phyloP scores from a whole-genome alignment of 2,113 vertebrate species.

The Ctenomys sociabilis region DNA sequence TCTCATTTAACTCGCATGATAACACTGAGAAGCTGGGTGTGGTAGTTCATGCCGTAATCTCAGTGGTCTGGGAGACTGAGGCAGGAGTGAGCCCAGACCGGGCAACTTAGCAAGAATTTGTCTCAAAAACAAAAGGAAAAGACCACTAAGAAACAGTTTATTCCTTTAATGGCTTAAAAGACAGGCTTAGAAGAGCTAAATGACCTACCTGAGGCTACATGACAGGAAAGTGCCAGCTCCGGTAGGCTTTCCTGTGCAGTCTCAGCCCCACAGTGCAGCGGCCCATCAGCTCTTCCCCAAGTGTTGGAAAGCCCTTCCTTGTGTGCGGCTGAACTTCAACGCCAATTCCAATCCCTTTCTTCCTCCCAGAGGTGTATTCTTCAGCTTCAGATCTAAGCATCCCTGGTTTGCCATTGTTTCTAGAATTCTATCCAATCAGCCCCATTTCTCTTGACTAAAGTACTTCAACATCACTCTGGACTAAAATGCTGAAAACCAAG shows the following conservation, averaged over 20 bases:
- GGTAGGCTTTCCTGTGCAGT: not conserved
- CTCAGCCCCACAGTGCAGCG: not conserved
- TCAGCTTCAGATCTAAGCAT: not conserved
- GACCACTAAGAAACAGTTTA: not conserved
- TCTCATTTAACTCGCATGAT: not conserved
- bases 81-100: not conserved
- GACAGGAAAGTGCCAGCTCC: not conserved
- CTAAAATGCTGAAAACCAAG: not conserved
- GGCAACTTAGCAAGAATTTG: not conserved
- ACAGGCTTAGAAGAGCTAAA: not conserved
- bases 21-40: not conserved
- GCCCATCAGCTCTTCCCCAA: not conserved
- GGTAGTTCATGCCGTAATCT: not conserved
- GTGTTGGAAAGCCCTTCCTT: not conserved
- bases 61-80: not conserved
- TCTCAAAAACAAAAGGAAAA: not conserved
- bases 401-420: not conserved
- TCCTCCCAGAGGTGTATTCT: not conserved
- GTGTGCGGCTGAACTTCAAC: constrained; percentile 29
- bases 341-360: not conserved
- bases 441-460: not conserved
- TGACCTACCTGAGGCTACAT: not conserved
- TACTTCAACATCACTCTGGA: not conserved
- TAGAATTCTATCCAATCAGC: not conserved
- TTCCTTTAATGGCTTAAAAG: not conserved